phyloP scores from a whole-genome alignment of 2,888 invertebrate species.

The Eilema sororculum region DNA sequence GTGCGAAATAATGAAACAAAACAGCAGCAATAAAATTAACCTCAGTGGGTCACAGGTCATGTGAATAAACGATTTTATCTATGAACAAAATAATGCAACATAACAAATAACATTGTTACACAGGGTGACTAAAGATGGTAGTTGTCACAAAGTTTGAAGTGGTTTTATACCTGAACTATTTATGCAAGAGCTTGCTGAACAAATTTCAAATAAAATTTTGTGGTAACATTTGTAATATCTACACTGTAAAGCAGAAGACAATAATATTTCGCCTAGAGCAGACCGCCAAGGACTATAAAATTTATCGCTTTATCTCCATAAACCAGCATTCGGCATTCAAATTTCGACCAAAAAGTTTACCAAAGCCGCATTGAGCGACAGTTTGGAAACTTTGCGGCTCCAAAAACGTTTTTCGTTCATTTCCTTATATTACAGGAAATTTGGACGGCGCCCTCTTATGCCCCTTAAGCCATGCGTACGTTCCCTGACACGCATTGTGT shows the following conservation, averaged over 20 bases:
- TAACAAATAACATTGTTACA: too few relatives aligned
- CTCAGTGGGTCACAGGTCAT: background rate
- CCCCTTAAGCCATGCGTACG: conserved; percentile 77
- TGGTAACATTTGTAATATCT: conserved; percentile 16
- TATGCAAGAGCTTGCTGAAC: background rate
- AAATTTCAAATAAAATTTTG: conserved; percentile 1
- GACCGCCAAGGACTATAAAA: conserved; percentile 20
- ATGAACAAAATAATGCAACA: background rate
- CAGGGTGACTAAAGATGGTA: too few relatives aligned
- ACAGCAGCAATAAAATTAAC: background rate
- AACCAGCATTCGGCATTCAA: conserved; percentile 43
- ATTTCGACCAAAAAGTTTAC: conserved; percentile 43
- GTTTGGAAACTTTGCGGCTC: conserved; percentile 21
- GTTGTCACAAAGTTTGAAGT: too few relatives aligned
- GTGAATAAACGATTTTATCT: background rate
- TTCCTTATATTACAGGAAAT: conserved; percentile 80
- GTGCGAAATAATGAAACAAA: conserved; percentile 1
- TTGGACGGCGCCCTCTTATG: conserved; percentile 55
- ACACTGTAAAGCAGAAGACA: background rate
- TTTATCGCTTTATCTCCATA: conserved; percentile 45
- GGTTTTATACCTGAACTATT: background rate
- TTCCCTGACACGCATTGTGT: conserved; percentile 81
- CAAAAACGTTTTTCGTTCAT: conserved; percentile 75
- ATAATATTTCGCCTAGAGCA: background rate
- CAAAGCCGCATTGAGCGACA: conserved; percentile 45